Evolutionary conservation across 2,888 invertebrate genomes (phyloP).

Genomic region (Acanthopleura granulata): DNA sequence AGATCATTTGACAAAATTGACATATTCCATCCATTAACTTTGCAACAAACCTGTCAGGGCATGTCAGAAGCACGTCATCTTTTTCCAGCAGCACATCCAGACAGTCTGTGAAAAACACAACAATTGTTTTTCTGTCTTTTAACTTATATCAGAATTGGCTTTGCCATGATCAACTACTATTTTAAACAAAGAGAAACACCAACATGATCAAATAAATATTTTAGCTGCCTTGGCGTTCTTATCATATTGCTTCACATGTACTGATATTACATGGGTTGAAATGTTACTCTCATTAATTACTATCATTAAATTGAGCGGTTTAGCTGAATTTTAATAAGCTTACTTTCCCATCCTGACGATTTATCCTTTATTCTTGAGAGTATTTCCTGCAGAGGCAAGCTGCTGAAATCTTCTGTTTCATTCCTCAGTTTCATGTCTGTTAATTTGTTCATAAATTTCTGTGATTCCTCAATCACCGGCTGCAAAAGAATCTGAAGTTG

Average conservation of each 20-base stretch:
- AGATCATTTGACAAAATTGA: too few species aligned
- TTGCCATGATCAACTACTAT: too few species aligned
- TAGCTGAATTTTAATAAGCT: too few species aligned
- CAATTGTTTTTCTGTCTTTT: too few species aligned
- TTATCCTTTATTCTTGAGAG: background rate
- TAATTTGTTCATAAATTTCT: background rate
- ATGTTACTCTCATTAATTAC: too few species aligned
- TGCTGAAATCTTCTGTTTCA: background rate
- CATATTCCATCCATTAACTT: background rate
- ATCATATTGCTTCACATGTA: too few species aligned
- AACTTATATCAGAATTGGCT: too few species aligned
- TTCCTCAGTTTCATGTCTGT: background rate
- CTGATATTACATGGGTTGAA: too few species aligned
- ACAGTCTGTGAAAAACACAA: background rate
- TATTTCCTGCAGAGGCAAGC: background rate
- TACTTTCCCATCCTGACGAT: background rate
- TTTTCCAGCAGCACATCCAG: background rate
- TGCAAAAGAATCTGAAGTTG: background rate
- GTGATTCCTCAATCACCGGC: background rate
- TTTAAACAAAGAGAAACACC: too few species aligned
- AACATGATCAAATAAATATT: too few species aligned
- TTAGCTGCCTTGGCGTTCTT: too few species aligned
- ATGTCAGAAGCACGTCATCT: background rate
- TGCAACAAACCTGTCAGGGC: background rate
- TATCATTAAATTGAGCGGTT: too few species aligned